phyloP scores from a whole-genome alignment of 2,888 invertebrate genomes.

The Allacma fusca region DNA sequence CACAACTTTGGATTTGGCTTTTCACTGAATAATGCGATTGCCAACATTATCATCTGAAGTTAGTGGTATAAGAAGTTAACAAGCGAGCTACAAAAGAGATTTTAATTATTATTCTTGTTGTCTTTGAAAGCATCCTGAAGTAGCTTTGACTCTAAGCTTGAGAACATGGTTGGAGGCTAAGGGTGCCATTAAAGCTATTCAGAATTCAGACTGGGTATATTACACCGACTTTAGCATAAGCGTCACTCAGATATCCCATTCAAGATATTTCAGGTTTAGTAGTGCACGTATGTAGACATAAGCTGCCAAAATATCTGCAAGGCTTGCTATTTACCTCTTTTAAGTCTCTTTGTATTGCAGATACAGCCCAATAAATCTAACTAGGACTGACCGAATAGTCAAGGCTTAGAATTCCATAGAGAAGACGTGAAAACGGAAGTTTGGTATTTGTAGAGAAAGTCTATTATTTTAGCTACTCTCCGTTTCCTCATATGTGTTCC shows the following conservation, averaged over 20 bases:
- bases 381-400: too few relatives aligned
- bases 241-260: background rate
- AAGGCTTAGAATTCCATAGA: too few relatives aligned
- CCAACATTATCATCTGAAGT: background rate
- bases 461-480: too few relatives aligned
- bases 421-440: too few relatives aligned
- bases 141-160: too few relatives aligned
- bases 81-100: background rate
- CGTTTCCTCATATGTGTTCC: too few relatives aligned
- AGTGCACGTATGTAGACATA: background rate
- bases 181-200: background rate
- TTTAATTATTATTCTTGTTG: background rate
- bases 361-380: too few relatives aligned
- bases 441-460: too few relatives aligned
- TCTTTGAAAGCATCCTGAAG: too few relatives aligned
- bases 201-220: background rate
- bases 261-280: background rate
- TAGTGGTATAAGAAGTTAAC: background rate
- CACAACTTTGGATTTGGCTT: background rate
- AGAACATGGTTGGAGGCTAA: background rate
- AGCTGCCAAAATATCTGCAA: background rate
- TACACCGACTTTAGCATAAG: slow-evolving; percentile 7
- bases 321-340: too few relatives aligned
- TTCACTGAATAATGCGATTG: slow-evolving; percentile 10
- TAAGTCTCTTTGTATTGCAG: too few relatives aligned